Evolutionary conservation across 2,888 invertebrate species (phyloP).

Genomic region (Rhabditoides inermis): DNA sequence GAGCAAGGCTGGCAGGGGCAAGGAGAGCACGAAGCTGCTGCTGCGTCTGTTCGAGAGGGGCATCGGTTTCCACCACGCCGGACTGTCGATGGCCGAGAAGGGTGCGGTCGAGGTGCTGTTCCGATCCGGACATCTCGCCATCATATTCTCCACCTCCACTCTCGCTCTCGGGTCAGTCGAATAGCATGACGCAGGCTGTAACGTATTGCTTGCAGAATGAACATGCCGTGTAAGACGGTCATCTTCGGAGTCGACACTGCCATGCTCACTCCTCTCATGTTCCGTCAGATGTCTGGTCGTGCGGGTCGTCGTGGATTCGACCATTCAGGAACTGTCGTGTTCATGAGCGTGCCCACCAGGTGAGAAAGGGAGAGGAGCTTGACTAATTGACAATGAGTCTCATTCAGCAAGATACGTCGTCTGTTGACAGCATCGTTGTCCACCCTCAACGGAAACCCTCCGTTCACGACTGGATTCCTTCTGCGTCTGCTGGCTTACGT

Average conservation of each 20-base stretch:
- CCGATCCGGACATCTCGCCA: constrained; percentile 43
- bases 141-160: constrained; percentile 48
- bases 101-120: constrained; percentile 49
- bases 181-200: not conserved
- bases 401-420: constrained; percentile 47
- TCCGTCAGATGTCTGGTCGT: constrained; percentile 51
- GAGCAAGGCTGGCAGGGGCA: constrained; percentile 18
- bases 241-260: constrained; percentile 49
- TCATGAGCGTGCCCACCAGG: constrained; percentile 47
- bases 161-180: constrained; percentile 40
- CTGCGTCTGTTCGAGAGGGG: constrained; percentile 45
- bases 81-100: constrained; percentile 37
- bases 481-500: constrained; percentile 43
- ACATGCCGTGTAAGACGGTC: constrained; percentile 52
- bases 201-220: constrained; percentile 35
- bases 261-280: constrained; percentile 44
- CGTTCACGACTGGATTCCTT: constrained; percentile 45
- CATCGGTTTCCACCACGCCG: constrained; percentile 50
- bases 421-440: constrained; percentile 48
- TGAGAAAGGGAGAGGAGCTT: not conserved
- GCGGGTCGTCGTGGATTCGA: constrained; percentile 51
- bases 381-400: not conserved
- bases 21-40: constrained; percentile 26
- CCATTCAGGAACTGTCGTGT: constrained; percentile 48
- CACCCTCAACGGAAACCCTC: constrained; percentile 48